These are phyloP conservation scores for Sinotaia quadrata DNA, from an alignment of 2,888 invertebrate species.

Conservation along the genomic window DNA sequence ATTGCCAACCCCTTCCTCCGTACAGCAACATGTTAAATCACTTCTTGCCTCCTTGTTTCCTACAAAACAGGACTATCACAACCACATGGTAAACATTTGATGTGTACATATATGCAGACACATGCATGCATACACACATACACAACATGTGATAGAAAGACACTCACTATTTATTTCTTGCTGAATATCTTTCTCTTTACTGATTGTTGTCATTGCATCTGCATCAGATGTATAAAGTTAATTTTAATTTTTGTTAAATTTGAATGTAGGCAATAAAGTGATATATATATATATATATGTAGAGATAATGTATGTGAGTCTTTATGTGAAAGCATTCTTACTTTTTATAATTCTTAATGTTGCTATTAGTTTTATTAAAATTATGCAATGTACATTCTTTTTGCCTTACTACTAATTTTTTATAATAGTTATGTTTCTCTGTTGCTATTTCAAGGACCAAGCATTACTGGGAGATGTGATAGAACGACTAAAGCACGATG, in stretches of 20 bases:
- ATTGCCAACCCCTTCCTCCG: conserved; percentile 81
- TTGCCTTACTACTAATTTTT: too few relatives aligned
- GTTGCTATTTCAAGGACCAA: conserved; percentile 78
- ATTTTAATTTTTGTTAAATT: too few relatives aligned
- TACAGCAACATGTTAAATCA: conserved; percentile 86
- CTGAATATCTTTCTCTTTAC: background rate
- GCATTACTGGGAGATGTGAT: conserved; percentile 84
- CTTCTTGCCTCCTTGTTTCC: conserved; percentile 86
- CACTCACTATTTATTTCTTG: too few relatives aligned
- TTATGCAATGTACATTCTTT: too few relatives aligned
- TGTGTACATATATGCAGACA: background rate
- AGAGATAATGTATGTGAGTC: too few relatives aligned
- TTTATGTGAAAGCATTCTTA: too few relatives aligned
- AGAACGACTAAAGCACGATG: conserved; percentile 74
- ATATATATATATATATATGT: too few relatives aligned
- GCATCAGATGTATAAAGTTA: too few relatives aligned
- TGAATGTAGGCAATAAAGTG: too few relatives aligned
- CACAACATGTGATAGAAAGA: background rate
- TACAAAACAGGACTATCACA: conserved; percentile 83
- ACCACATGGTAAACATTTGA: conserved; percentile 81
- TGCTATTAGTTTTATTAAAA: too few relatives aligned
- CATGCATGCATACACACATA: background rate
- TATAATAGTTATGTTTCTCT: background rate
- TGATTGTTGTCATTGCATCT: background rate
- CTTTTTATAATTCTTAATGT: too few relatives aligned